Conservation (phyloP, 2,797 vertebrate species). For the Falco biarmicus region DNA sequence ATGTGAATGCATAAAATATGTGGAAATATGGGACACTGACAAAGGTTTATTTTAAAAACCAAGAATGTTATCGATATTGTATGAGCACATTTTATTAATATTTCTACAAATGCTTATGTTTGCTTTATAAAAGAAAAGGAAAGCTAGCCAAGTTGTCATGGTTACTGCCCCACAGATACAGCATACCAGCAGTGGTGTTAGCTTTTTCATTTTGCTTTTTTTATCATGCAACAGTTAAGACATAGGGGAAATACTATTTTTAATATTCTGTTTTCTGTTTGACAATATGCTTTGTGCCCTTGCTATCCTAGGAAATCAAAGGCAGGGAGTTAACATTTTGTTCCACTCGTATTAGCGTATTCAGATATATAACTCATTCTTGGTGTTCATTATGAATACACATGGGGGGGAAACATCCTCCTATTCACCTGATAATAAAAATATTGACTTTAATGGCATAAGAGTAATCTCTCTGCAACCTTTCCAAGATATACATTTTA, state of each 20-base stretch:
- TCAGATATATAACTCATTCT: not conserved
- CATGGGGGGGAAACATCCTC: not conserved
- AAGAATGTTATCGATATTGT: not conserved
- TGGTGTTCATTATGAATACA: not conserved
- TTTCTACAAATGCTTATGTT: slow-evolving; percentile 38
- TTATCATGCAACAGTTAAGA: not conserved
- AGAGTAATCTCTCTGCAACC: not conserved
- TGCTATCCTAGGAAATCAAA: not conserved
- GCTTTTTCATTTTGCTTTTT: not conserved
- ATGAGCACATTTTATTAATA: slow-evolving; percentile 2
- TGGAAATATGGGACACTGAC: not conserved
- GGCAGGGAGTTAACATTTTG: not conserved
- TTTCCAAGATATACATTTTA: not conserved
- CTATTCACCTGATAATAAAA: not conserved
- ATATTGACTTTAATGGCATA: not conserved
- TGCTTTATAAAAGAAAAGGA: slow-evolving; percentile 39
- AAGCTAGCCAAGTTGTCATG: slow-evolving; percentile 11
- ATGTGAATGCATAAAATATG: slow-evolving; percentile 27
- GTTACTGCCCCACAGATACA: slow-evolving; percentile 18
- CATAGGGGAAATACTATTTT: not conserved
- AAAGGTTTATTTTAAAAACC: slow-evolving; percentile 32
- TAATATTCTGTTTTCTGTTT: slow-evolving; percentile 3
- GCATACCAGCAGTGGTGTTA: not conserved
- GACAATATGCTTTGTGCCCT: not conserved
- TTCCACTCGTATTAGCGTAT: not conserved